A percentile compares a stretch with the other conserved stretches of the same genome.
Evolutionary conservation across 35 echinoderm and acorn worm species (phyloP).

Genomic region (Patiria miniata): DNA sequence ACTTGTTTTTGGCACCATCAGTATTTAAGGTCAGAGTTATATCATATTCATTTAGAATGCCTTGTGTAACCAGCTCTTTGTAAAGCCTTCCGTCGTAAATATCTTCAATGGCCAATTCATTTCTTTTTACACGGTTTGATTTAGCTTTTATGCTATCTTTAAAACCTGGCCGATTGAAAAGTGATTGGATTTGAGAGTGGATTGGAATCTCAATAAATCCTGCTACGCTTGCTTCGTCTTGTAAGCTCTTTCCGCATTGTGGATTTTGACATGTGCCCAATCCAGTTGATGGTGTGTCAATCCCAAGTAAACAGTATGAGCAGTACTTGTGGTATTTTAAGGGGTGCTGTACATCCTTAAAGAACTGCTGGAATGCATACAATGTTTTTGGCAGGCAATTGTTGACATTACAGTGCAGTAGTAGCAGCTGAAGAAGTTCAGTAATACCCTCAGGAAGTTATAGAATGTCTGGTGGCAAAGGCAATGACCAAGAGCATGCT

Average conservation of each 20-base stretch:
- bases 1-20: background rate
- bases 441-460: background rate
- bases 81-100: background rate
- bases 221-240: background rate
- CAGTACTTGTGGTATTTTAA: slow-evolving; percentile 2
- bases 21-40: background rate
- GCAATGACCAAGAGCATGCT: background rate
- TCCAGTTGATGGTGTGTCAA: background rate
- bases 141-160: background rate
- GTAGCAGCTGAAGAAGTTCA: background rate
- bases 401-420: background rate
- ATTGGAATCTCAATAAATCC: background rate
- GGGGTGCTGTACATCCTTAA: background rate
- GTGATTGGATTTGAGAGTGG: background rate
- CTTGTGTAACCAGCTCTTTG: background rate
- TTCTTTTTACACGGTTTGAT: background rate
- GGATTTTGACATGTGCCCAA: background rate
- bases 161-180: background rate
- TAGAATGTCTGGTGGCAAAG: background rate
- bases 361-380: background rate
- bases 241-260: background rate
- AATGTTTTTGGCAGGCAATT: background rate
- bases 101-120: background rate
- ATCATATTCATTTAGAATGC: background rate
- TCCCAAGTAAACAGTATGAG: background rate